These are phyloP conservation scores for Aporophyla nigra DNA, from an alignment of 2,888 invertebrate genomes.

Conservation along the genomic window DNA sequence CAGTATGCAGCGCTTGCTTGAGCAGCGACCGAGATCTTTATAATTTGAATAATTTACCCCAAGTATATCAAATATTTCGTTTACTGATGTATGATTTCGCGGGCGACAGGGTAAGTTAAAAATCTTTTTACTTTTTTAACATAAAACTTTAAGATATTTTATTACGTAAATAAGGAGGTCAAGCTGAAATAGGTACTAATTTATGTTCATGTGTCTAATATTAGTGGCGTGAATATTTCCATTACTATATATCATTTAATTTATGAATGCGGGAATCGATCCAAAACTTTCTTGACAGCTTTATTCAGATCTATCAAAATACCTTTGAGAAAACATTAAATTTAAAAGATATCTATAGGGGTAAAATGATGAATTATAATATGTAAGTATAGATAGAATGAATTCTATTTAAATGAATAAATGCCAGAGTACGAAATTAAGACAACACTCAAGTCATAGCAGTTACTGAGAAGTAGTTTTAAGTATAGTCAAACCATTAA, in stretches of 20 bases:
- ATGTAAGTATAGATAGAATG: not conserved
- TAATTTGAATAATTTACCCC: conserved; percentile 76
- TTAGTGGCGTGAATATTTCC: not conserved
- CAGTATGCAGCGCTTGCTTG: conserved; percentile 84
- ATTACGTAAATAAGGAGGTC: conserved; percentile 68
- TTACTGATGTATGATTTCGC: conserved; percentile 86
- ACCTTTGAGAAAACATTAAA: not conserved
- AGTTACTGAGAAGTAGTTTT: too few relatives aligned
- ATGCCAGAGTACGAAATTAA: not conserved
- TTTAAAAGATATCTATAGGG: not conserved
- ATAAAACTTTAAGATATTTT: not conserved
- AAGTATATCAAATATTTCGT: conserved; percentile 82
- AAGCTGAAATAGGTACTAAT: not conserved
- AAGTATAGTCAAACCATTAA: too few relatives aligned
- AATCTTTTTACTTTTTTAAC: conserved; percentile 43
- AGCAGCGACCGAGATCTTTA: conserved; percentile 84
- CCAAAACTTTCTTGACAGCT: not conserved
- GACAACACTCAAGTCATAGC: not conserved
- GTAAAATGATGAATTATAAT: not conserved
- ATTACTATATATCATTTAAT: not conserved
- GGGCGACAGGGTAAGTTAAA: conserved; percentile 82
- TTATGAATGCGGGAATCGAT: not conserved
- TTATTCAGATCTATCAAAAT: not conserved
- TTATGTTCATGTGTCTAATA: not conserved
- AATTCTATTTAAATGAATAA: not conserved